phyloP scores from a whole-genome alignment of 2,797 vertebrate genomes.

The Sebastes nivosus region DNA sequence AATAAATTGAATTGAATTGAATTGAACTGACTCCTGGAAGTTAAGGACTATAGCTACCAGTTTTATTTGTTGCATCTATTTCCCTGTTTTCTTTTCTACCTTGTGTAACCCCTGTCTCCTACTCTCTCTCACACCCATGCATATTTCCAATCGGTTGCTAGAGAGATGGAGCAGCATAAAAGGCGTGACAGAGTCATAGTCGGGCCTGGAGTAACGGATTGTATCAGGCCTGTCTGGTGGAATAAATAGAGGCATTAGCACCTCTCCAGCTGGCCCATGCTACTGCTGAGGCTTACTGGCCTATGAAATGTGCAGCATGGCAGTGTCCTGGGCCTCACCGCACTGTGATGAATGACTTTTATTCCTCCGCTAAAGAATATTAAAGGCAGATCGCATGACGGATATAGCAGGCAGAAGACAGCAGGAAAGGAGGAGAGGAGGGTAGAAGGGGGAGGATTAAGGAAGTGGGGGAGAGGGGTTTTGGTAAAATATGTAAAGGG shows the following conservation, averaged over 20 bases:
- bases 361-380: conserved; percentile 78
- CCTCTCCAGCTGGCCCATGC: conserved; percentile 55
- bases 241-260: conserved; percentile 81
- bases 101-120: not conserved
- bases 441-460: conserved; percentile 27
- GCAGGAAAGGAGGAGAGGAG: conserved; percentile 37
- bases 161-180: conserved; percentile 50
- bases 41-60: not conserved
- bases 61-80: not conserved
- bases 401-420: conserved; percentile 67
- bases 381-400: conserved; percentile 79
- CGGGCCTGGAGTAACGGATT: conserved; percentile 57
- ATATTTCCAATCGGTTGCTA: too few relatives aligned
- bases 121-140: not conserved
- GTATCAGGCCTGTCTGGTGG: conserved; percentile 38
- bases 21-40: not conserved
- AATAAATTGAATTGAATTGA: too few relatives aligned
- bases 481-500: conserved; percentile 80
- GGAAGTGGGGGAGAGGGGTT: conserved; percentile 21
- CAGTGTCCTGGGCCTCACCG: conserved; percentile 60
- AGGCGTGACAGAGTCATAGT: conserved; percentile 36
- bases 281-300: conserved; percentile 66
- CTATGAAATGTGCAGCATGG: conserved; percentile 77
- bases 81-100: not conserved
- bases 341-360: conserved; percentile 79